phyloP scores from a whole-genome alignment of 2,888 invertebrate species.

The Pardosa pseudoannulata region DNA sequence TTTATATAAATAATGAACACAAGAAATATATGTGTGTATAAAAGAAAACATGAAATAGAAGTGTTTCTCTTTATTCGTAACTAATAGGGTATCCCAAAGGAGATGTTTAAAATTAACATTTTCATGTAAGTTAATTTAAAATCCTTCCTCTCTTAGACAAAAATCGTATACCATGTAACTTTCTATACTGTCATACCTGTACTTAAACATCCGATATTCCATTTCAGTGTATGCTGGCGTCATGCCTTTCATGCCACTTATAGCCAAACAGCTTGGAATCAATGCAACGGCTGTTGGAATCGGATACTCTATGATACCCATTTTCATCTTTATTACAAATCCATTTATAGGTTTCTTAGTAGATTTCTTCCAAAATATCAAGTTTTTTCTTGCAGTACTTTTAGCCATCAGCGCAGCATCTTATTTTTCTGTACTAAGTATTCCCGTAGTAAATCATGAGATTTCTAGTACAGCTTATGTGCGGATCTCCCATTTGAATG shows the following conservation, averaged over 20 bases:
- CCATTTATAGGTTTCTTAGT: constrained; percentile 72
- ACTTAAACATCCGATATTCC: too few species aligned
- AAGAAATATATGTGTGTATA: too few species aligned
- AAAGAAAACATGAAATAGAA: too few species aligned
- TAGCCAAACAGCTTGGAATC: constrained; percentile 63
- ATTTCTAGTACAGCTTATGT: not conserved
- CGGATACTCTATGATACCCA: constrained; percentile 72
- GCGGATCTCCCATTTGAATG: not conserved
- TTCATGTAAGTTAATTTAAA: too few species aligned
- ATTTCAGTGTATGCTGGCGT: constrained; percentile 67
- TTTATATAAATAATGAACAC: too few species aligned
- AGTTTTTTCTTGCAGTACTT: constrained; percentile 28
- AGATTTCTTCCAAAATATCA: constrained; percentile 70
- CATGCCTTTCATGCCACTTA: constrained; percentile 70
- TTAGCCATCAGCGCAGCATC: constrained; percentile 2
- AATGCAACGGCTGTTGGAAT: constrained; percentile 71
- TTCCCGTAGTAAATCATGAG: not conserved
- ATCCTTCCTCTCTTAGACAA: too few species aligned
- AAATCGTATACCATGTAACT: too few species aligned
- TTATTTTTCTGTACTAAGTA: not conserved
- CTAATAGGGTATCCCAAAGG: too few species aligned
- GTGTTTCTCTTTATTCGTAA: too few species aligned
- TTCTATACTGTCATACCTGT: too few species aligned
- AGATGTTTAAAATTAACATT: too few species aligned
- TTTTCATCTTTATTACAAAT: constrained; percentile 70